Evolutionary conservation across 2,113 vertebrate genomes (phyloP).

Genomic region (Riparia riparia): DNA sequence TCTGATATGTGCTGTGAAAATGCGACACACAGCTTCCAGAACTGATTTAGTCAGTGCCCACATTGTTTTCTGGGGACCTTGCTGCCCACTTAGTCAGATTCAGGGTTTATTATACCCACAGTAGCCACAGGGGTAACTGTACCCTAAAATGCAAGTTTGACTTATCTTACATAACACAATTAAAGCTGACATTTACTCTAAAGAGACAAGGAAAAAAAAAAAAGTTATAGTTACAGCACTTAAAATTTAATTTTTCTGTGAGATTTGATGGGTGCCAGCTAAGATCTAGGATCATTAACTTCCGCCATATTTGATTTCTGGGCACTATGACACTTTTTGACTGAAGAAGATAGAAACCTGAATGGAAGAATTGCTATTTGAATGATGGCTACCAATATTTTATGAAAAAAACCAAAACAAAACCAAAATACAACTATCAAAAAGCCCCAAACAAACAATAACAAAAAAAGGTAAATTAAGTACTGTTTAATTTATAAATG

Average conservation of each 20-base stretch:
- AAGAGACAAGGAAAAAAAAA: background rate
- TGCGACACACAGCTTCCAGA: accelerated
- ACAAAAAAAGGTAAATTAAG: background rate
- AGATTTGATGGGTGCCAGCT: background rate
- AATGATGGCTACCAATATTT: background rate
- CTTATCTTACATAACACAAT: background rate
- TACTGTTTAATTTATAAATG: background rate
- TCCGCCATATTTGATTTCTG: background rate
- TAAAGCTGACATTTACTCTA: background rate
- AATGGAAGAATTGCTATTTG: background rate
- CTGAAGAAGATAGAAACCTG: background rate
- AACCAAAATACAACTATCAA: background rate
- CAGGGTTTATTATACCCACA: background rate
- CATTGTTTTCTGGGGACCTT: background rate
- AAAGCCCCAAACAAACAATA: background rate
- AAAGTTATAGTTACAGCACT: background rate
- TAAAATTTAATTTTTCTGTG: background rate
- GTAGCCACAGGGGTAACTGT: background rate
- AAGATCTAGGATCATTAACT: background rate
- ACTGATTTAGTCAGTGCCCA: background rate
- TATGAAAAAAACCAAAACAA: background rate
- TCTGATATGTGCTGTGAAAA: background rate
- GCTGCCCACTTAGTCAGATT: background rate
- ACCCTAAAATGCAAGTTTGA: background rate
- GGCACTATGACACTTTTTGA: background rate